Conservation (phyloP, 2,888 invertebrate genomes). For the Argynnis bischoffii region DNA sequence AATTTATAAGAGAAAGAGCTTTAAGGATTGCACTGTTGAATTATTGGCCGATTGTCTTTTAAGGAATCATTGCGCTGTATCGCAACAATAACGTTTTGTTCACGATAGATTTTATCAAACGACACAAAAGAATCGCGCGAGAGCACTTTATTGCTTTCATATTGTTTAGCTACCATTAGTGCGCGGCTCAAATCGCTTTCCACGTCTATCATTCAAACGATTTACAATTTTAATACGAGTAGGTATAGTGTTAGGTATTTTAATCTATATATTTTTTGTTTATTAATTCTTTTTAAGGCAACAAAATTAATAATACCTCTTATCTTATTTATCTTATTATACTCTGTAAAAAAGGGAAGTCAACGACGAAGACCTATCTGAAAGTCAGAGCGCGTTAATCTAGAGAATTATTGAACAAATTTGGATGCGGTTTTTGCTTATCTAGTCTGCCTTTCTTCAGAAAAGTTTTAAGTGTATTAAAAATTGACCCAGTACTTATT, state of each 20-base stretch:
- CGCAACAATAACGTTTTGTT: conserved; percentile 27
- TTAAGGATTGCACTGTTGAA: background rate
- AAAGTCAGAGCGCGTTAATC: too few relatives aligned
- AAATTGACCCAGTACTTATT: too few relatives aligned
- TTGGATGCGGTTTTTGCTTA: too few relatives aligned
- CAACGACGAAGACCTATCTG: too few relatives aligned
- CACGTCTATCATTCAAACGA: background rate
- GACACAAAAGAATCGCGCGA: conserved; percentile 29
- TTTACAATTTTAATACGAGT: background rate
- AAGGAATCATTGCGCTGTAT: conserved; percentile 17
- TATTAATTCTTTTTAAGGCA: too few relatives aligned
- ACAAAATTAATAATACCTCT: too few relatives aligned
- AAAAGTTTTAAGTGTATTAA: too few relatives aligned
- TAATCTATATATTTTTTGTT: background rate
- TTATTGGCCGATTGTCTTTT: conserved; percentile 17
- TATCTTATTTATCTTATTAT: too few relatives aligned
- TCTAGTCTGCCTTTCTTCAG: too few relatives aligned
- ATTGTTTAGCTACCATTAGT: conserved; percentile 7
- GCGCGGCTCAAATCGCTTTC: conserved; percentile 6
- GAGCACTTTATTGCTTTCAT: conserved; percentile 23
- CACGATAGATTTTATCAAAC: conserved; percentile 20
- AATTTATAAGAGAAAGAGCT: background rate
- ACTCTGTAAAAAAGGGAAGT: too few relatives aligned
- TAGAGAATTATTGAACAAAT: too few relatives aligned
- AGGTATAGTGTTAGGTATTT: background rate